Evolutionary conservation across 2,888 invertebrate species (phyloP), one percentile per base, ranked within the genome.

Genomic region (Zootermopsis nevadensis): DNA sequence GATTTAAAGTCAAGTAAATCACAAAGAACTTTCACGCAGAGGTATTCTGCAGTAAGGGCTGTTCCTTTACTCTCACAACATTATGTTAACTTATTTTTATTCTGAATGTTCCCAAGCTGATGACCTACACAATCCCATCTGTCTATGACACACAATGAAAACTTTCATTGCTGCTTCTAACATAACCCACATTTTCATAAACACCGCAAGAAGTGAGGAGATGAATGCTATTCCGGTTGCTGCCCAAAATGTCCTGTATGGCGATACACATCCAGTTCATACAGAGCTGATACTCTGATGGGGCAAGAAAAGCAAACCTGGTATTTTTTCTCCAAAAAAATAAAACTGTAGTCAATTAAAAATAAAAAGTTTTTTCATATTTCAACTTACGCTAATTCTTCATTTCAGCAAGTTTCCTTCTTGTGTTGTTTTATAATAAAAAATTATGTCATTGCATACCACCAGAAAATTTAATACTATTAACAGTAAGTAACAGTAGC

Each of bases 31-130:
- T 15, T 69, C 33, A n/a, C 33, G 30, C 33, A 69, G 69, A 1
- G 33, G 31, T 33, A 33, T 30, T 30, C 30, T 33, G 31, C 69
- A 27, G 60, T 60, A 60, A 15, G 60, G n/a, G 12, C 27, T 60
- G 6, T n/a, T n/a, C 27, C 27, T 30, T 69, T 33, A 69, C 69
- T 69, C 69, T 69, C 69, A 69, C 69, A 33, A 19, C 69, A 69
- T 69, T 69, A 33, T 19, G 31, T 22, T 69, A 15, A 69, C 69
- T 30, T 67, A 33, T 69, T 69, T 33, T 69, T 27, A 60, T 3
- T 33, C 33, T 33, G 69, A 22, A 33, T 33, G 33, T 31, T 30
- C 33, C 31, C 60, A 8, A 60, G n/a, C 12, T 60, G 60, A 69
- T 69, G 69, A 30, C 33, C 69, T 69, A 31, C 33, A 33, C 33